Conservation (phyloP, 2,113 vertebrate genomes). For the Psophia crepitans region DNA sequence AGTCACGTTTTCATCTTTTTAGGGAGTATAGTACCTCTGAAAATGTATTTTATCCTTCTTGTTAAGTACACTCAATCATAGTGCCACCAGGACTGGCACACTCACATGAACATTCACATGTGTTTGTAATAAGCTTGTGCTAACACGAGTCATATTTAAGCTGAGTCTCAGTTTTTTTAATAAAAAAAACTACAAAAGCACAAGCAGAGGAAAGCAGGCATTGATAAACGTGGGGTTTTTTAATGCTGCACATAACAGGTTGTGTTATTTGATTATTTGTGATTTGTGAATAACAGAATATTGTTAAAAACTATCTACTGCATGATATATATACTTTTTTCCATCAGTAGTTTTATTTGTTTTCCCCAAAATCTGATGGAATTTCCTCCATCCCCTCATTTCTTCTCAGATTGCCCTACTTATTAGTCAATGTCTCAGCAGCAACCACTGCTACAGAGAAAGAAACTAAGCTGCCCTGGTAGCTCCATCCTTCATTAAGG, state of each 20-base stretch:
- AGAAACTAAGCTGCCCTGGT: background rate
- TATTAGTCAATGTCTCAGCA: background rate
- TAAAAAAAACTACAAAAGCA: background rate
- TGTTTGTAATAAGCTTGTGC: background rate
- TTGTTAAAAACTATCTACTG: background rate
- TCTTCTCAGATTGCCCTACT: background rate
- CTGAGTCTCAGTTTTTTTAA: background rate
- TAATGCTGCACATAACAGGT: background rate
- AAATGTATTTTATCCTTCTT: background rate
- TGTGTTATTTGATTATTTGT: background rate
- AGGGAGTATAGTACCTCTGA: background rate
- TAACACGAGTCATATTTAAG: background rate
- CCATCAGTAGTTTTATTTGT: background rate
- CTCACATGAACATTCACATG: background rate
- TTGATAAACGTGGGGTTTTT: background rate
- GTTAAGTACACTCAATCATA: background rate
- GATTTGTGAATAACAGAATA: background rate
- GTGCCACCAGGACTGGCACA: background rate
- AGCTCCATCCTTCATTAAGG: background rate
- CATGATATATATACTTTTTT: background rate
- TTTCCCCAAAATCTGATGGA: background rate
- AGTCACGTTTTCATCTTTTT: background rate
- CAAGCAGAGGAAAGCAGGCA: background rate
- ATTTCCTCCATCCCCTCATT: background rate
- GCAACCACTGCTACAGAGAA: background rate